A percentile compares a stretch with the other conserved stretches of the same genome.
These are phyloP conservation scores for Aselliscus stoliczkanus DNA, from an alignment of 2,797 vertebrate species.

Conservation along the genomic window DNA sequence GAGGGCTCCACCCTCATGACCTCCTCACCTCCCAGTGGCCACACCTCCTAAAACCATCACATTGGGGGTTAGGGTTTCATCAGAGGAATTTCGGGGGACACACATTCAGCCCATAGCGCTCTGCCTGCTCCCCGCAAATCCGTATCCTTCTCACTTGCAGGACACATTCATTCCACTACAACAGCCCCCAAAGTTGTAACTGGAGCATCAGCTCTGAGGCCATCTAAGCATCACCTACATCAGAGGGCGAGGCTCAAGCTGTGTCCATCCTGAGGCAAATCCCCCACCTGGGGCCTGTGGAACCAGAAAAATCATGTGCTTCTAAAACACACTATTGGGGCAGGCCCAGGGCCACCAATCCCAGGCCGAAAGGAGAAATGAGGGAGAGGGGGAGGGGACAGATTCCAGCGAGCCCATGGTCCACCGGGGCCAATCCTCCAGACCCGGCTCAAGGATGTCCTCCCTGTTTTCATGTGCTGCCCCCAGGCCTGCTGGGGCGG, in stretches of 20 bases:
- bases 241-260: no score
- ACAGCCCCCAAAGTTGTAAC: not conserved
- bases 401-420: not conserved
- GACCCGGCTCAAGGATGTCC: not conserved
- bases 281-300: not conserved
- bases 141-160: not conserved
- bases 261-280: not conserved
- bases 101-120: not conserved
- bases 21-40: not conserved
- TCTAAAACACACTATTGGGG: not conserved
- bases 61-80: fast-evolving
- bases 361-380: not conserved
- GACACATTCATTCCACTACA: not conserved
- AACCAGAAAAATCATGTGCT: not conserved
- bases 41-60: not conserved
- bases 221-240: not conserved
- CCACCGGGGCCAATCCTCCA: fast-evolving
- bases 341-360: not conserved
- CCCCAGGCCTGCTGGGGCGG: not conserved
- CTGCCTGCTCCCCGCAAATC: not conserved
- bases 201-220: not conserved
- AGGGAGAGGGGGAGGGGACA: not conserved
- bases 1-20: not conserved
- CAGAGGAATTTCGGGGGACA: not conserved
- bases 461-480: not conserved